Conservation (phyloP, 2,113 vertebrate genomes). For the Percopsis transmontana region DNA sequence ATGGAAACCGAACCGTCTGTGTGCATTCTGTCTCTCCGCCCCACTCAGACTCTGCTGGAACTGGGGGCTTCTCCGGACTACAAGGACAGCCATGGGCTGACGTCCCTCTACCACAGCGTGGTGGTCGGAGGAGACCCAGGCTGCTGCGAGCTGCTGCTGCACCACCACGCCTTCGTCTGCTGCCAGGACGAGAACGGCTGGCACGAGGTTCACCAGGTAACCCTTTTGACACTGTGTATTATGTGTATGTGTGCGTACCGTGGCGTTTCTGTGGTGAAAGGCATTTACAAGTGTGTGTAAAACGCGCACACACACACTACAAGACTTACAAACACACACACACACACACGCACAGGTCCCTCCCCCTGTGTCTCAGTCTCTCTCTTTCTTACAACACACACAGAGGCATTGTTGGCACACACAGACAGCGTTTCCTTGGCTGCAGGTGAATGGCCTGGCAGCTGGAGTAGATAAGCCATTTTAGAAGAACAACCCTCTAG, state of each 20-base stretch:
- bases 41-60: slow-evolving; percentile 86
- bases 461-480: slow-evolving; percentile 52
- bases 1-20: too few species aligned
- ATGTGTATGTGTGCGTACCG: not conserved
- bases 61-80: slow-evolving; percentile 92
- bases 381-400: not conserved
- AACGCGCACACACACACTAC: not conserved
- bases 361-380: not conserved
- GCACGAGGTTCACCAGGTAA: slow-evolving; percentile 96
- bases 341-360: not conserved
- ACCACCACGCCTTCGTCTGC: slow-evolving; percentile 83
- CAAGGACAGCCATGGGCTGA: slow-evolving; percentile 93
- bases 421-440: slow-evolving; percentile 7
- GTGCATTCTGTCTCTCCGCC: not conserved
- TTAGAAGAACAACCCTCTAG: slow-evolving; percentile 38
- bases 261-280: not conserved
- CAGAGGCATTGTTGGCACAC: slow-evolving; percentile 11
- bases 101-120: slow-evolving; percentile 90
- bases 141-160: slow-evolving; percentile 92
- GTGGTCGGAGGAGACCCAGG: slow-evolving; percentile 90
- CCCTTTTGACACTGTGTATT: not conserved
- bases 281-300: not conserved
- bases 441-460: slow-evolving; percentile 39
- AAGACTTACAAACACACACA: not conserved
- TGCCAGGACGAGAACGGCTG: slow-evolving; percentile 95